Evolutionary conservation across 2,113 vertebrate species (phyloP), one percentile per base, ranked within the genome.

Genomic region (Todiramphus saurophagus): DNA sequence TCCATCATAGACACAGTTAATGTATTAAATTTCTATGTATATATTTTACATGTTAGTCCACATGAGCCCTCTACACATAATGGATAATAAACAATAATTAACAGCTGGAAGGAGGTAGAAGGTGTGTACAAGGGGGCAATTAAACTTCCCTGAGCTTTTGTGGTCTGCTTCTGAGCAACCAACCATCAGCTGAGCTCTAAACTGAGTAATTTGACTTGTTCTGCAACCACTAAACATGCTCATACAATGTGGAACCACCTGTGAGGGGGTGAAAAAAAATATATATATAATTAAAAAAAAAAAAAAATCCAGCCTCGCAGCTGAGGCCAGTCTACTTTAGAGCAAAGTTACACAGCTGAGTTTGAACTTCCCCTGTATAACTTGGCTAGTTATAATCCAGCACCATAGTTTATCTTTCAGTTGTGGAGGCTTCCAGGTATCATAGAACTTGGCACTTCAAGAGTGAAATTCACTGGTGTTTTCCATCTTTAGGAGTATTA

Each of bases 51-150:
- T 7, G 2, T 33, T 39, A 35, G 2, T 24, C 44, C 41, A 16
- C 19, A 15, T 27, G 7, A 64, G 8, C 31, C 25, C 3, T 68
- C 20, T 23, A 39, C 12, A 12, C 24, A 16, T 13, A 19, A 17
- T 58, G 43, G 28, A 35, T 9, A 73, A 9, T 4, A 63, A 30
- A 16, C 13, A 70, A 39, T 4, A 55, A 3, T 33, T 41, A 79
- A 39, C 11, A 83, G n/a, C 16, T 79, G 19, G 11, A 27, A 72
- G 21, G 11, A 39, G 1, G 24, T 1, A 66, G 33, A 62, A 68
- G 2, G 3, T 7, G 11, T 28, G 8, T 33, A 24, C 0, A 0
- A 25, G 10, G 3, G 5, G 2, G 3, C 20, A 2, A 62, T 41
- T 44, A 92, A 75, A 70, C 1, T 59, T 68, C 15, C 15, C 9